Evolutionary conservation across 2,113 vertebrate genomes (phyloP).

Genomic region (Cryptomyrus ogoouensis): DNA sequence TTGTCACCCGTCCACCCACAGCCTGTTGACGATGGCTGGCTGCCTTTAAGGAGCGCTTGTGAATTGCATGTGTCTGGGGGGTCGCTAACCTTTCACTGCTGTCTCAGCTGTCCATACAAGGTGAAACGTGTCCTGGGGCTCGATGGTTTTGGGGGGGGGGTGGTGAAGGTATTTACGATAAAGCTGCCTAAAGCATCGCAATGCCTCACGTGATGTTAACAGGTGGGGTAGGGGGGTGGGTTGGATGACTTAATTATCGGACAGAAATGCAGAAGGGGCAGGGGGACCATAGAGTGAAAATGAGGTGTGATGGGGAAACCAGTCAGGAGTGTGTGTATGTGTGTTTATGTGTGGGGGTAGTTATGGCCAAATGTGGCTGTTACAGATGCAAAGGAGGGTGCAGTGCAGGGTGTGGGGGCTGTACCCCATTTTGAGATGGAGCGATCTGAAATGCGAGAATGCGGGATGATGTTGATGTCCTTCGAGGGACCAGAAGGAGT

Average conservation of each 20-base stretch:
- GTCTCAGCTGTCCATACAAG: not conserved
- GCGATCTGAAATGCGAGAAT: not conserved
- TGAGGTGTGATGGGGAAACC: not conserved
- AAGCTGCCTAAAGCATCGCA: not conserved
- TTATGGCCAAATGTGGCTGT: not conserved
- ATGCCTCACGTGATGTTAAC: not conserved
- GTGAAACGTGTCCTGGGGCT: not conserved
- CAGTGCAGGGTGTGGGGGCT: not conserved
- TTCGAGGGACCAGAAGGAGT: not conserved
- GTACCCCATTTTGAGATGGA: not conserved
- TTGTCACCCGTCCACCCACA: not conserved
- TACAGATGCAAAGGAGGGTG: not conserved
- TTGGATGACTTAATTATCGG: not conserved
- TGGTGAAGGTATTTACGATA: not conserved
- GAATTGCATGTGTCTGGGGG: not conserved
- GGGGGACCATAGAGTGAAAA: not conserved
- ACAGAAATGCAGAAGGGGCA: not conserved
- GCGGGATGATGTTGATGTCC: not conserved
- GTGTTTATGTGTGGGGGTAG: not conserved
- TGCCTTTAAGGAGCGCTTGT: not conserved
- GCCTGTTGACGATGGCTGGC: not conserved
- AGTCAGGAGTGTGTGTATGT: not conserved
- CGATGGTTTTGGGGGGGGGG: not conserved
- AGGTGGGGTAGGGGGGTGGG: not conserved
- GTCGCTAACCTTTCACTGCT: not conserved